phyloP scores from a whole-genome alignment of 2,113 vertebrate genomes.

The Poeciliopsis turrubarensis region DNA sequence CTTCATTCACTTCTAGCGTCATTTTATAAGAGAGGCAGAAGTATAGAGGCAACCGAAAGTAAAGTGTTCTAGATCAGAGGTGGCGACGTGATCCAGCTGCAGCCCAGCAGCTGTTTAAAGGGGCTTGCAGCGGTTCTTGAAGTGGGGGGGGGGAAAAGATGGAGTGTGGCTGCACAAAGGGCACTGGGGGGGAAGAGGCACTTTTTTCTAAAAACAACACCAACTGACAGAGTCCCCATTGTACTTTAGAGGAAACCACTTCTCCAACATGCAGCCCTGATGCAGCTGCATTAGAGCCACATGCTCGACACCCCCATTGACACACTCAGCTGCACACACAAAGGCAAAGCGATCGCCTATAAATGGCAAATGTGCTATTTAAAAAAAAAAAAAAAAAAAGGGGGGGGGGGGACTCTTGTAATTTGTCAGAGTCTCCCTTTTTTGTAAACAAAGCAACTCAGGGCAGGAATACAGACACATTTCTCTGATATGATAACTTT shows the following conservation, averaged over 20 bases:
- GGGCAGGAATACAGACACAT: neutral
- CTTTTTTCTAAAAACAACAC: constrained; percentile 78
- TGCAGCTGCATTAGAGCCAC: constrained; percentile 63
- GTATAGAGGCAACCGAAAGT: neutral
- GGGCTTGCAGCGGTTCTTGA: constrained; percentile 43
- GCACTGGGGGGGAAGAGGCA: constrained; percentile 70
- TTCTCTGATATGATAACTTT: neutral
- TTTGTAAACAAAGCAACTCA: neutral
- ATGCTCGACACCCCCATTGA: constrained; percentile 38
- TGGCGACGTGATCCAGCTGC: neutral
- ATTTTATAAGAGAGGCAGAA: constrained; percentile 7
- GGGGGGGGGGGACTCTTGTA: neutral
- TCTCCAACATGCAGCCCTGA: constrained; percentile 51
- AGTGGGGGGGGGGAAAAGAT: constrained; percentile 26
- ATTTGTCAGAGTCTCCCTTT: neutral
- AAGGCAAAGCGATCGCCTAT: constrained; percentile 20
- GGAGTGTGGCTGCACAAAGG: constrained; percentile 62
- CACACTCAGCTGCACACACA: constrained; percentile 31
- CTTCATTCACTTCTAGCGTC: neutral
- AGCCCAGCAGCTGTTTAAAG: constrained; percentile 31
- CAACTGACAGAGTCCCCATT: constrained; percentile 74
- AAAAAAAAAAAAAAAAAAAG: neutral
- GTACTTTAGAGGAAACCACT: constrained; percentile 74
- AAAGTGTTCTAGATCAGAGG: neutral
- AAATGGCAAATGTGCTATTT: constrained; percentile 23